Conservation (phyloP, 2,888 invertebrate species). For the Drosophila yooni region DNA sequence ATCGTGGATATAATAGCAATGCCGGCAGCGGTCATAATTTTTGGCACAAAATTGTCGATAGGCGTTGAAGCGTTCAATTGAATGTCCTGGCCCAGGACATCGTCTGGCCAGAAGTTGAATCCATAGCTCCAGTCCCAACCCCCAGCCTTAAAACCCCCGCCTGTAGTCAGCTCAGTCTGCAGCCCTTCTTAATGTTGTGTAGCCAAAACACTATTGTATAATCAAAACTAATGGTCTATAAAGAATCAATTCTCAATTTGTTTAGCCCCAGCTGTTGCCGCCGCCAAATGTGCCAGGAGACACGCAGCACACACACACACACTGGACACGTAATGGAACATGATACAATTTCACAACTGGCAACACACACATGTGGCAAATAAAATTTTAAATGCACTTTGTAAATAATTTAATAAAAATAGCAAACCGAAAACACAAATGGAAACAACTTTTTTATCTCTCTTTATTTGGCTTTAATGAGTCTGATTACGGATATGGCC, state of each 20-base stretch:
- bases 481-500: conserved; percentile 31
- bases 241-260: conserved; percentile 83
- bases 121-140: background rate
- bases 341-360: conserved; percentile 33
- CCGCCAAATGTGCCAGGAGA: conserved; percentile 28
- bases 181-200: conserved; percentile 26
- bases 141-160: conserved; percentile 11
- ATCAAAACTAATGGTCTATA: conserved; percentile 83
- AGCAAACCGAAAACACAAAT: conserved; percentile 1
- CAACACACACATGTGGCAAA: conserved; percentile 68
- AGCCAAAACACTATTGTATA: conserved; percentile 70
- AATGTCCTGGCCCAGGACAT: conserved; percentile 57
- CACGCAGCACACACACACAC: conserved; percentile 40
- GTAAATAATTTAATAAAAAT: conserved; percentile 62
- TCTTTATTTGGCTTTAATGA: conserved; percentile 10
- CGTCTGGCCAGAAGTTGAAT: conserved; percentile 17
- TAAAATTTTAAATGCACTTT: conserved; percentile 76
- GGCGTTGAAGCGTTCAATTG: conserved; percentile 83
- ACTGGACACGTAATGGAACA: conserved; percentile 4
- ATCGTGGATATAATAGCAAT: conserved; percentile 74
- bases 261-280: conserved; percentile 76
- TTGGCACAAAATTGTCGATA: conserved; percentile 78
- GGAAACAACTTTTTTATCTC: background rate
- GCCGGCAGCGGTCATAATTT: conserved; percentile 73
- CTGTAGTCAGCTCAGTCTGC: conserved; percentile 1